Percentiles rank a stretch among this genome's conserved stretches.
Evolutionary conservation across 2,113 vertebrate genomes (phyloP).

Genomic region (Phyllostomus hastatus): DNA sequence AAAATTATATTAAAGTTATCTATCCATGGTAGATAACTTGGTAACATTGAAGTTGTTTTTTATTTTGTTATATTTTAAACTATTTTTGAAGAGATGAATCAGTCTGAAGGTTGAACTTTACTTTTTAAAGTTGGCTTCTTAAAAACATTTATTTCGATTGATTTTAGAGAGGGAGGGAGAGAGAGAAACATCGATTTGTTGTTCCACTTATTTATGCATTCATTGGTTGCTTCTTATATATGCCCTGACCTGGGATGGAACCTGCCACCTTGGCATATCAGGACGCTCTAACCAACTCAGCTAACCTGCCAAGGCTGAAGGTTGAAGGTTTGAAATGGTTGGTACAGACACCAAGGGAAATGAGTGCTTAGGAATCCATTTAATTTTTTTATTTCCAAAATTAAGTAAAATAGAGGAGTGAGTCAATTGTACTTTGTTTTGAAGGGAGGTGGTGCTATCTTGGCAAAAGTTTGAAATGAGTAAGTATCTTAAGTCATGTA

Average conservation of each 20-base stretch:
- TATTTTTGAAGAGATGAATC: background rate
- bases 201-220: too few relatives aligned
- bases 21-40: background rate
- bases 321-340: slow-evolving; percentile 21
- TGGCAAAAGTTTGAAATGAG: slow-evolving; percentile 70
- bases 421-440: slow-evolving; percentile 78
- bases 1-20: background rate
- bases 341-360: slow-evolving; percentile 19
- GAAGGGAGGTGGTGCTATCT: slow-evolving; percentile 72
- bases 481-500: slow-evolving; percentile 77
- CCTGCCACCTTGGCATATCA: too few relatives aligned
- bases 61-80: background rate
- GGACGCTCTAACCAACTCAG: too few relatives aligned
- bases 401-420: slow-evolving; percentile 70
- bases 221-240: too few relatives aligned
- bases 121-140: too few relatives aligned
- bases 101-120: background rate
- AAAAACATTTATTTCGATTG: too few relatives aligned
- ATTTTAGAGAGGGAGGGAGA: too few relatives aligned
- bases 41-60: background rate
- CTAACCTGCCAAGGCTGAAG: background rate
- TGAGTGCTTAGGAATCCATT: slow-evolving; percentile 49
- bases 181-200: too few relatives aligned
- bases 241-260: too few relatives aligned
- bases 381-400: slow-evolving; percentile 56